phyloP scores from a whole-genome alignment of 2,113 vertebrate genomes.

The Aegotheles bennettii region DNA sequence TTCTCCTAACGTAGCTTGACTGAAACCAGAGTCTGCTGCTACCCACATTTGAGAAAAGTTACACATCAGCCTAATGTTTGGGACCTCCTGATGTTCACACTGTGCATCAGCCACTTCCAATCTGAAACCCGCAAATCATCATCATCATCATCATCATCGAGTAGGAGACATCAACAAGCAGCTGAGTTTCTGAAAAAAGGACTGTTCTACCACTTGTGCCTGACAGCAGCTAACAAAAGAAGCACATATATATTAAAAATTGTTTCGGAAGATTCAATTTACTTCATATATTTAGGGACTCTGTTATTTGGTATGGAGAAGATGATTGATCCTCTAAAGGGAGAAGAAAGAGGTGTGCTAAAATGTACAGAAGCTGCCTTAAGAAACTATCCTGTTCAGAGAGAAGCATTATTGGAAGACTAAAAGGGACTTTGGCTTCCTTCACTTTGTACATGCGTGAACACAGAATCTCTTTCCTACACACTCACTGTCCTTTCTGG shows the following conservation, averaged over 20 bases:
- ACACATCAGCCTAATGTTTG: background rate
- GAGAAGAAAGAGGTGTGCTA: background rate
- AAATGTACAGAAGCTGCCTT: background rate
- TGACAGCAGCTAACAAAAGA: background rate
- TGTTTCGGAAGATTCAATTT: background rate
- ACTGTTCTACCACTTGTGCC: background rate
- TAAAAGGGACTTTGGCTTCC: background rate
- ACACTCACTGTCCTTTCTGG: background rate
- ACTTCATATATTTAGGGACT: background rate
- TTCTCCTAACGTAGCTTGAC: background rate
- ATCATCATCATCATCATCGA: background rate
- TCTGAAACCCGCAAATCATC: background rate
- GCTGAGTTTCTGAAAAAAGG: background rate
- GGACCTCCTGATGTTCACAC: background rate
- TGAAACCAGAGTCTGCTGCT: background rate
- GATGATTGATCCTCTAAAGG: rapidly evolving
- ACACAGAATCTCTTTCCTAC: background rate
- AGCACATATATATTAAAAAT: background rate
- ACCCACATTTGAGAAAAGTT: background rate
- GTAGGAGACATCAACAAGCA: background rate
- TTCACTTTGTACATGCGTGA: background rate
- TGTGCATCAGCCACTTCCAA: background rate
- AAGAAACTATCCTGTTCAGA: background rate
- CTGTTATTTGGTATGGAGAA: background rate
- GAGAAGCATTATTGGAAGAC: background rate